Evolutionary conservation across 2,113 vertebrate genomes (phyloP).

Genomic region (Chitala chitala): DNA sequence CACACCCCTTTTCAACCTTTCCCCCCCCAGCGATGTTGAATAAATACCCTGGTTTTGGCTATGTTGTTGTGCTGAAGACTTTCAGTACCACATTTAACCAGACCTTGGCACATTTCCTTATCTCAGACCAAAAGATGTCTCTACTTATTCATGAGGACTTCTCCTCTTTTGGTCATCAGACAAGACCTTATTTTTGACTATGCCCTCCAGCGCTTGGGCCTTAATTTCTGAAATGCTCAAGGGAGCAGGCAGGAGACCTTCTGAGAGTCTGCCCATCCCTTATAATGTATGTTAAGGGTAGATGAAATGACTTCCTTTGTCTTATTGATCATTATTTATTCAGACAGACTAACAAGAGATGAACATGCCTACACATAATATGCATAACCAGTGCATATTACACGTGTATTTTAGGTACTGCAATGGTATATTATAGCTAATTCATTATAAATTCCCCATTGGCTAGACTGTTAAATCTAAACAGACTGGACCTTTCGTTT

Average conservation of each 20-base stretch:
- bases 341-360: background rate
- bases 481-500: background rate
- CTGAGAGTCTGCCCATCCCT: background rate
- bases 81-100: background rate
- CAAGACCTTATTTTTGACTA: conserved; percentile 1
- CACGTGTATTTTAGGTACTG: background rate
- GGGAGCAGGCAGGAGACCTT: background rate
- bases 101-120: background rate
- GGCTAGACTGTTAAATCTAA: background rate
- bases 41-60: background rate
- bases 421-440: background rate
- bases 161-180: background rate
- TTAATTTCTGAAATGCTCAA: background rate
- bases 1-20: background rate
- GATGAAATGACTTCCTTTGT: conserved; percentile 2
- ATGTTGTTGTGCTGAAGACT: background rate
- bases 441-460: background rate
- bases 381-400: background rate
- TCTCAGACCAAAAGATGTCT: background rate
- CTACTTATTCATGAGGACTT: background rate
- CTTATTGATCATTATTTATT: background rate
- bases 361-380: background rate
- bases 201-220: conserved; percentile 4
- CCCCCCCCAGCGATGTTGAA: background rate
- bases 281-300: background rate